Base-by-base conservation (phyloP, 2,797 vertebrate genomes). In the Gadopsis marmoratus region DNA sequence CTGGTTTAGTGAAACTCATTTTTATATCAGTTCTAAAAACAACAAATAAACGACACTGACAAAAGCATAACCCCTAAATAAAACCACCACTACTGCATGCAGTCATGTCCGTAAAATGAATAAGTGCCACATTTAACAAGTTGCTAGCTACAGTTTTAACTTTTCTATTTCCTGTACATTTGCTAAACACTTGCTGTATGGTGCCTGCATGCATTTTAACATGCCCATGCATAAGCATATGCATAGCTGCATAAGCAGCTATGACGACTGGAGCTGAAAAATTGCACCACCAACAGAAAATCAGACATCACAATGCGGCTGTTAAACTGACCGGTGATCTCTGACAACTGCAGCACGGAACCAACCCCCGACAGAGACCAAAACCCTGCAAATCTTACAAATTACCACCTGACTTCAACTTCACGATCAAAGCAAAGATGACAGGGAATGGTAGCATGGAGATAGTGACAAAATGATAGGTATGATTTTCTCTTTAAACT, bases 401-500 rank as follows among this genome's bases (percentile, higher is more conserved):
- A 71, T 7, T 16, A 37, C 21, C 13, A 12, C 69, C 41, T 59
- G 19, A 2, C 31, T 31, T 64, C 29, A 48, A 33, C 59, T 39
- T 62, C 21, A 21, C 21, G 5, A 45, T 66, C 62, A 47, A 16
- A 67, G n/a, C 58, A 12, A 59, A 12, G 54, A 31, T 17, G 31
- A 5, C 1, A 14, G n/a, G 37, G n/a, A 6, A 29, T 3, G 23
- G 12, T 3, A 19, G 16, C 13, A 19, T 1, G 13, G 31, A 39
- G 43, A 39, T 72, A 33, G 62, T 26, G 71, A 37, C 39, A 39
- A 74, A 61, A 31, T 21, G 8, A 51, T 55, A 64, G 33, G 12
- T 21, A 17, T 33, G 10, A 33, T 45, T 43, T 45, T 60, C 76
- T 74, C 71, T 45, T 53, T 48, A 65, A 78, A 56, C 60, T 55